Evolutionary conservation across 2,888 invertebrate species (phyloP), one percentile per base, ranked within the genome.

Genomic region (Chymomyza procnemis): DNA sequence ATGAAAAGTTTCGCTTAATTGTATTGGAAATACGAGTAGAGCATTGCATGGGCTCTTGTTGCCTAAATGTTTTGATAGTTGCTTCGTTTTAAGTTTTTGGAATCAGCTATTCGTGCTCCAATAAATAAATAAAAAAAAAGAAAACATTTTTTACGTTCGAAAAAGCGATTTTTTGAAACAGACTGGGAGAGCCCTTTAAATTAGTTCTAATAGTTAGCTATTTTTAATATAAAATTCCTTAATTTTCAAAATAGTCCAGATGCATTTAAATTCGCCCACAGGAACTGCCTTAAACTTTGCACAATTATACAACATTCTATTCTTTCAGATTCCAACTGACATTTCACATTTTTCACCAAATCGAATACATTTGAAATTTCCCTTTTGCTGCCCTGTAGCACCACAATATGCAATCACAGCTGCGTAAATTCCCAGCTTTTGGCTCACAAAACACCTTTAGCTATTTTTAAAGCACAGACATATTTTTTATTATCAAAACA

Each of bases 1-100:
- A 99, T 93, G 96, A 97, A 91, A 99, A 99, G 92, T 99, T 99
- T 94, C 94, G 99, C 88, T 93, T 99, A 87, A 99, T 99, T 94
- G 93, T 99, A 96, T 93, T 99, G 99, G 99, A 99, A 98, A 92
- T 99, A 99, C 90, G 98, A 98, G 92, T 98, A 98, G 50, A 96
- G 97, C 91, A 99, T 99, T 70, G 99, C 99, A 63, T 99, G 99
- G 78, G 99, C 99, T 90, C 94, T 99, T 91, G 99, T 99, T 87
- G 97, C 99, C 90, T 99, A 97, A 96, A 68, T 56, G 34, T 41
- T 12, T 12, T 2, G 9, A 12, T 12, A 9, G 6, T 3, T 41
- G 34, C 34, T 41, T 41, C 12, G 2, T 9, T 41, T 41, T 12
- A 12, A 41, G 2, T 12, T 41, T 41, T 12, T 41, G 34, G 34